These are phyloP conservation scores for Ibycter americanus DNA, from an alignment of 2,797 vertebrate species.

Conservation along the genomic window DNA sequence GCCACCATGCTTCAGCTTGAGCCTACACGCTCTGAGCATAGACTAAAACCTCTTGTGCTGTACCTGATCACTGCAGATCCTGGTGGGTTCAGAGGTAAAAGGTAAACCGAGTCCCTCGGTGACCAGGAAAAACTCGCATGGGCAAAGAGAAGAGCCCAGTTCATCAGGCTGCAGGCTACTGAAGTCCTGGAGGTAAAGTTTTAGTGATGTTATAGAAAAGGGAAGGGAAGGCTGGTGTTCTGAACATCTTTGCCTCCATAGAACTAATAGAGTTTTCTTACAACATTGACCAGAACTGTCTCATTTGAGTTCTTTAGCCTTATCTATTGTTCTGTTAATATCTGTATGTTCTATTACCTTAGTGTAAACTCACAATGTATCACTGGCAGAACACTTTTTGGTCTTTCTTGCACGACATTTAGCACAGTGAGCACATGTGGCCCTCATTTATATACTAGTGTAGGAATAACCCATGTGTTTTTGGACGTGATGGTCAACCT, in stretches of 20 bases:
- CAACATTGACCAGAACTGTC: not conserved
- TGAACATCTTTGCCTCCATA: not conserved
- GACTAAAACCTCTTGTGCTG: not conserved
- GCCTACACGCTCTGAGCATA: not conserved
- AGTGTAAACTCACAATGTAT: not conserved
- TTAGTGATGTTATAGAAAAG: not conserved
- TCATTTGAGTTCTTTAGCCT: not conserved
- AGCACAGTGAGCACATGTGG: not conserved
- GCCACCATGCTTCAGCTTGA: not conserved
- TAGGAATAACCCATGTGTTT: not conserved
- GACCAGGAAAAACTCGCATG: accelerated
- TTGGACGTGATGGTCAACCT: not conserved
- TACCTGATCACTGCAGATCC: not conserved
- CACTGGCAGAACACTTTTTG: not conserved
- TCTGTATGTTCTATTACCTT: not conserved
- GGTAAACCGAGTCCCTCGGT: accelerated
- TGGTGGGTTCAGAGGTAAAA: not conserved
- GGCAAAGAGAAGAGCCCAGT: not conserved
- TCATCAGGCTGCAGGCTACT: not conserved
- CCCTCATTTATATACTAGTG: not conserved
- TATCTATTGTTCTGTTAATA: not conserved
- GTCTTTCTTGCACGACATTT: not conserved
- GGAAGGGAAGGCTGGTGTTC: not conserved
- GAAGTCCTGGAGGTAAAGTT: not conserved
- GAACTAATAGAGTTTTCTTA: not conserved